These are phyloP conservation scores for Drosophila antonietae DNA, from an alignment of 2,888 invertebrate genomes.

Conservation along the genomic window DNA sequence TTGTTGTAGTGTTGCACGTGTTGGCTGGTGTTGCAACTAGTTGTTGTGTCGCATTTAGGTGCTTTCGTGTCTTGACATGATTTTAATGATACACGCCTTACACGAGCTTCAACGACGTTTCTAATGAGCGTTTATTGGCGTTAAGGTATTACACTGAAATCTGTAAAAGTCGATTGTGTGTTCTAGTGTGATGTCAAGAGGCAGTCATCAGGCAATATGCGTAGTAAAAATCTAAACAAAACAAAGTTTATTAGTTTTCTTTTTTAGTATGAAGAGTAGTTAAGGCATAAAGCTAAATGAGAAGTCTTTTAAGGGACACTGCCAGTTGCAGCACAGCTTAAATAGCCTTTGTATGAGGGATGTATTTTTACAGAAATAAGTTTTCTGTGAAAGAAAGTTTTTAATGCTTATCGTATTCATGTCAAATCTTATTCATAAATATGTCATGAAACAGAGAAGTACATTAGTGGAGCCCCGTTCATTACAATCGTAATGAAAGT, in stretches of 20 bases:
- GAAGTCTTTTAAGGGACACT: neutral
- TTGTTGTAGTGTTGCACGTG: conserved; percentile 44
- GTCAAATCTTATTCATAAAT: neutral
- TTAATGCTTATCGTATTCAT: neutral
- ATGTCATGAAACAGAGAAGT: too few relatives aligned
- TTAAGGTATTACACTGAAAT: conserved; percentile 16
- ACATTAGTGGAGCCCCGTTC: neutral
- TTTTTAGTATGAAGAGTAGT: neutral
- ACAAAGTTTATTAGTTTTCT: neutral
- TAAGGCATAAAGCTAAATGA: neutral
- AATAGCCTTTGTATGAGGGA: neutral
- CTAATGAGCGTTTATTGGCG: conserved; percentile 65
- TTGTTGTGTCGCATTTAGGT: conserved; percentile 33
- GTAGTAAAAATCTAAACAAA: conserved; percentile 1
- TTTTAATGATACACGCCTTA: conserved; percentile 57
- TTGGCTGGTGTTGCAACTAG: conserved; percentile 16
- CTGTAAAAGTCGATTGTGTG: conserved; percentile 16
- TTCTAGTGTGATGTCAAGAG: conserved; percentile 1
- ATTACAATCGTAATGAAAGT: too few relatives aligned
- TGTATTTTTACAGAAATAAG: neutral
- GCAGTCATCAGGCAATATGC: conserved; percentile 13
- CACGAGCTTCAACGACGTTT: conserved; percentile 25
- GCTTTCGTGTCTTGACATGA: conserved; percentile 64
- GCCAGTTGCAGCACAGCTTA: neutral
- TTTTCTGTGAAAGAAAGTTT: neutral